Conservation (phyloP, 2,797 vertebrate genomes). For the Ceyx erithaca region DNA sequence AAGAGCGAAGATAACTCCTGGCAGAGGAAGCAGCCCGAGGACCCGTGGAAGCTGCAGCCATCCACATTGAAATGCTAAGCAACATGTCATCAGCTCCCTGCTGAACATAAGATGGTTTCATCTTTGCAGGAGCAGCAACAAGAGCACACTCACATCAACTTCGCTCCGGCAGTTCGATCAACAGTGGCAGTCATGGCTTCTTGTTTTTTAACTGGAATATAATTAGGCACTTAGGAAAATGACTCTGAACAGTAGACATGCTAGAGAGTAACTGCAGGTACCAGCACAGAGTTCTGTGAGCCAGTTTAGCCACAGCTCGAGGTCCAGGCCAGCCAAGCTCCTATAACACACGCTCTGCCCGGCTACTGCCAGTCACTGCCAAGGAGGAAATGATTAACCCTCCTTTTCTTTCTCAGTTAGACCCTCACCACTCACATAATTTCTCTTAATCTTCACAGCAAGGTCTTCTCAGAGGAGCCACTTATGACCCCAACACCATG, state of each 20-base stretch:
- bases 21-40: background rate
- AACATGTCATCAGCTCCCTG: background rate
- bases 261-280: background rate
- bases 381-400: background rate
- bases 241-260: background rate
- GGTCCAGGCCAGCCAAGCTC: background rate
- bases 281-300: background rate
- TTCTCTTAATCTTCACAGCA: background rate
- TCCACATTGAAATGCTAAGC: background rate
- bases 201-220: conserved; percentile 14
- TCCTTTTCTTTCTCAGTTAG: background rate
- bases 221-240: conserved; percentile 26
- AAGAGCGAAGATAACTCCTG: background rate
- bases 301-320: background rate
- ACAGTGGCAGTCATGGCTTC: background rate
- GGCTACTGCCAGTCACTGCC: background rate
- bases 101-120: conserved; percentile 22
- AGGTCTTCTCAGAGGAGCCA: background rate
- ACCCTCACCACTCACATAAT: background rate
- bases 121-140: conserved; percentile 31
- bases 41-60: background rate
- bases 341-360: background rate
- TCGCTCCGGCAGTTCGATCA: background rate
- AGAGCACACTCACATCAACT: conserved; percentile 5
- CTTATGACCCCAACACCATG: background rate